Conservation (phyloP, 1,140 invertebrate species). For the Panulirus ornatus region DNA sequence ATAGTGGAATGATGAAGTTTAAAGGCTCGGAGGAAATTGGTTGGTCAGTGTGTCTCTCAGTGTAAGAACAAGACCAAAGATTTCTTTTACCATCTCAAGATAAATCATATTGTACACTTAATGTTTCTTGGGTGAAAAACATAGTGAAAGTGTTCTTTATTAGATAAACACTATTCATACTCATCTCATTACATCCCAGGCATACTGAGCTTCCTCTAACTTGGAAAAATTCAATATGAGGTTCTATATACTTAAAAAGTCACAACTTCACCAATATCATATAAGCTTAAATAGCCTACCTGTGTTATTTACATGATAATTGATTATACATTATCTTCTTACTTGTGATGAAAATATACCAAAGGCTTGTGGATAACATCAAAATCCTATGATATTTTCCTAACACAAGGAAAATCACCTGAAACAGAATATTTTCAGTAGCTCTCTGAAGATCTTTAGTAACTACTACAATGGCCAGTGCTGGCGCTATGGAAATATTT, state of each 20-base stretch:
- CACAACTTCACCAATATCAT: constrained; percentile 35
- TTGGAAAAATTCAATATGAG: constrained; percentile 29
- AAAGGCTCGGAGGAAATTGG: constrained; percentile 56
- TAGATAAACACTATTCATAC: constrained; percentile 19
- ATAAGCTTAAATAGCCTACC: constrained; percentile 40
- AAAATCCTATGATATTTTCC: constrained; percentile 50
- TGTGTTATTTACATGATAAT: constrained; percentile 61
- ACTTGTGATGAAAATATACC: constrained; percentile 50
- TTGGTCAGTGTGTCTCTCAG: neutral
- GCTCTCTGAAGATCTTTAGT: constrained; percentile 18
- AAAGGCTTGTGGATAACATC: constrained; percentile 40
- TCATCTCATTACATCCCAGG: neutral
- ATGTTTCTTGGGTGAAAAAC: neutral
- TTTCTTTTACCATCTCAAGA: neutral
- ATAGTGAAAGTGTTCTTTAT: constrained; percentile 11
- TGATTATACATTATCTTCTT: constrained; percentile 40
- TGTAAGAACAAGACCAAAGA: constrained; percentile 25
- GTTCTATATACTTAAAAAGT: constrained; percentile 14
- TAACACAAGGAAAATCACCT: constrained; percentile 30
- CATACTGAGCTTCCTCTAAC: constrained; percentile 27
- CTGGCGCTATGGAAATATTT: neutral
- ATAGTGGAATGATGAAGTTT: constrained; percentile 10
- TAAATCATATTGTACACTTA: neutral
- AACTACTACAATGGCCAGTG: neutral
- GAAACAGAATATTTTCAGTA: constrained; percentile 30